Percentiles rank a stretch among this genome's conserved stretches.
Evolutionary conservation across 53 echinoderm and acorn worm species (phyloP).

Genomic region (Holothuria leucospilota): DNA sequence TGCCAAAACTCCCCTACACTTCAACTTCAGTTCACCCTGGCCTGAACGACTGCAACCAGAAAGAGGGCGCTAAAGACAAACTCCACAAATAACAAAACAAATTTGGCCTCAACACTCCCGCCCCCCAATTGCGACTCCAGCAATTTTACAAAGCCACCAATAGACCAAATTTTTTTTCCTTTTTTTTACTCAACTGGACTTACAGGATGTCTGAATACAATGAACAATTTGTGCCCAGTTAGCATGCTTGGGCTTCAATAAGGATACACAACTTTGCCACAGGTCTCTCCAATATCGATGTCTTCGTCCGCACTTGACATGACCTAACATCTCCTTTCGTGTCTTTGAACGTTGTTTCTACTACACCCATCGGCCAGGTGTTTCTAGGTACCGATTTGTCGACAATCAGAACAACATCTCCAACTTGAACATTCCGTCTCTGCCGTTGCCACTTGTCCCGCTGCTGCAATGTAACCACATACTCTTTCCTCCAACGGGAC

Average conservation of each 20-base stretch:
- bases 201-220: neutral
- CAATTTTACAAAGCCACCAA: neutral
- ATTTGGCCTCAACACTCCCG: neutral
- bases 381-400: slow-evolving; percentile 48
- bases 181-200: neutral
- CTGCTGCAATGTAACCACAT: slow-evolving; percentile 57
- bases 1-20: too few relatives aligned
- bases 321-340: slow-evolving; percentile 44
- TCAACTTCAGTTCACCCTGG: too few relatives aligned
- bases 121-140: too few relatives aligned
- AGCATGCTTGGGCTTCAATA: slow-evolving; percentile 11
- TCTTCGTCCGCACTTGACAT: neutral
- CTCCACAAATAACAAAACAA: too few relatives aligned
- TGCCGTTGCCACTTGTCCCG: slow-evolving; percentile 52
- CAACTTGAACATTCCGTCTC: slow-evolving; percentile 50
- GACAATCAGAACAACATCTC: slow-evolving; percentile 57
- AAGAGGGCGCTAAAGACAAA: too few relatives aligned
- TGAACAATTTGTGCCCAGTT: neutral
- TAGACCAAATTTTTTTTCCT: slow-evolving; percentile 2
- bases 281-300: slow-evolving; percentile 13
- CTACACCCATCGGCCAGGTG: slow-evolving; percentile 31
- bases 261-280: slow-evolving; percentile 38
- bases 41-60: too few relatives aligned
- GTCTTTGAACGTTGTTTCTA: slow-evolving; percentile 27
- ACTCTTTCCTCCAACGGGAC: slow-evolving; percentile 66